Evolutionary conservation across 2,797 vertebrate species (phyloP), one percentile per base, ranked within the genome.

Genomic region (Periparus ater): DNA sequence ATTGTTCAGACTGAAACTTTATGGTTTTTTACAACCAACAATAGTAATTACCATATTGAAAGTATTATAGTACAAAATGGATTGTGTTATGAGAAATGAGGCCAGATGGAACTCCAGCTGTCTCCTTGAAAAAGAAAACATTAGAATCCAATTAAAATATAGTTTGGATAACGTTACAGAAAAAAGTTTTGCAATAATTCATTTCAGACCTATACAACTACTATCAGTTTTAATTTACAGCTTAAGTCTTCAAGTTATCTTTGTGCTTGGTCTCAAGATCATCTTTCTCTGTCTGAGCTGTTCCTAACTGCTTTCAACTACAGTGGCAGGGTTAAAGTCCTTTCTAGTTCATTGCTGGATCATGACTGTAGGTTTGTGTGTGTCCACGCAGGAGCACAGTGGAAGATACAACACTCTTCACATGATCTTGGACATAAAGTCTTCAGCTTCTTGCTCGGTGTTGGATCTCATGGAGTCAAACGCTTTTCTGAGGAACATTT

Each of bases 41-140:
- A 78, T 87, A 75, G 54, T 86, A 93, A 93, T 93, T 96, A 95
- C 82, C 89, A 91, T 92, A 89, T 30, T 95, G 87, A 74, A 96
- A 94, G 50, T 90, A 88, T 95, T 93, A 93, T 34, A 85, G 60
- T 57, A 95, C 80, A 94, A 93, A 96, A 96, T 74, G 71, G 45
- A 92, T 89, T 78, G 89, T 92, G 72, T 62, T 96, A 80, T 82
- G 84, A 89, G 60, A 96, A 94, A 96, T 93, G 44, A 89, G 88
- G 58, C 92, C 95, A 97, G 95, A 97, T 95, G 96, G 90, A 88
- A 86, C 88, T 97, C 92, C 95, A 97, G 97, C 96, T 98, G 95
- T 81, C 84, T 74, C 42, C 61, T 90, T 88, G 80, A 92, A 95
- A 96, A 96, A 53, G 72, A 96, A 95, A 97, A 90, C 86, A 91